Conservation (phyloP, 2,888 invertebrate species). For the Lysandra bellargus region DNA sequence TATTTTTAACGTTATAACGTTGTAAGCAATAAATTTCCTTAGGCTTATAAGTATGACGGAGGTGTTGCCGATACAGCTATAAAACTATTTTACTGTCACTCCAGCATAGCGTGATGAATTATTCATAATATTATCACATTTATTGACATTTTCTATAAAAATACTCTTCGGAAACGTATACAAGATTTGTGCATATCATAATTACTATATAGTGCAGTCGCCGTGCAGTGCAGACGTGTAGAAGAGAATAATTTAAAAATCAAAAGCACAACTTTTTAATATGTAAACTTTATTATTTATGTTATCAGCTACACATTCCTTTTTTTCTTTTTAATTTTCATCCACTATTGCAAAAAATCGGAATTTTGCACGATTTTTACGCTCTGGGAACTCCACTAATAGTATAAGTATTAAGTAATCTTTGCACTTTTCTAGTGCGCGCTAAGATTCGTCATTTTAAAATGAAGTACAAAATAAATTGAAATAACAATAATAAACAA, state of each 20-base stretch:
- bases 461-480: neutral
- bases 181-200: neutral
- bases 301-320: too few relatives aligned
- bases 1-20: neutral
- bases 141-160: neutral
- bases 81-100: conserved; percentile 6
- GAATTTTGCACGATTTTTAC: too few relatives aligned
- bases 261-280: too few relatives aligned
- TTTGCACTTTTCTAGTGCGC: neutral
- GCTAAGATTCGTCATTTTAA: neutral
- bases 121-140: neutral
- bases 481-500: neutral
- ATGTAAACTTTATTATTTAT: too few relatives aligned
- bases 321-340: too few relatives aligned
- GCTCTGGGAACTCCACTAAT: too few relatives aligned
- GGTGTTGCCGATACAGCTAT: neutral
- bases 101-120: neutral
- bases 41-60: neutral
- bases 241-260: too few relatives aligned
- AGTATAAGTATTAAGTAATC: neutral
- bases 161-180: neutral
- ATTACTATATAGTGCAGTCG: too few relatives aligned
- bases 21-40: neutral
- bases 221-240: too few relatives aligned
- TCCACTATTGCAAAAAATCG: too few relatives aligned